phyloP scores from a whole-genome alignment of 2,797 vertebrate species.

The Sebastes jordani region DNA sequence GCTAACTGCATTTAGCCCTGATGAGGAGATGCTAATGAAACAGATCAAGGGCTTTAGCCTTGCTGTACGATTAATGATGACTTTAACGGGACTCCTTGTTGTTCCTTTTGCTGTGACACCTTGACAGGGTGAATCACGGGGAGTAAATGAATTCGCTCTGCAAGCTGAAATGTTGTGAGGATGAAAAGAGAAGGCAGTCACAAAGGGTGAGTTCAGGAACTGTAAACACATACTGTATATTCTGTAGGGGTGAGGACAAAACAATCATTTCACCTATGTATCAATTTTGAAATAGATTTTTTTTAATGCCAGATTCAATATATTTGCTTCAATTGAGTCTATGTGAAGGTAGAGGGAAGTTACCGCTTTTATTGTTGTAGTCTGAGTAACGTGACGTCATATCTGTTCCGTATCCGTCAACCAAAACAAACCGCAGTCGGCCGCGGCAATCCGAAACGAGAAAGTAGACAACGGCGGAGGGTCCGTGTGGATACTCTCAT shows the following conservation, averaged over 20 bases:
- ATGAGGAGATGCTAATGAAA: conserved; percentile 69
- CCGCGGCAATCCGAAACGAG: no score
- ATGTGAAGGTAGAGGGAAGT: no score
- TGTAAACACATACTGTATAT: background rate
- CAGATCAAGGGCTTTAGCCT: conserved; percentile 67
- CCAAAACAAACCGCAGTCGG: no score
- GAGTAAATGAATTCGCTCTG: conserved; percentile 28
- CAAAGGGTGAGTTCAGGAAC: background rate
- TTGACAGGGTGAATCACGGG: conserved; percentile 25
- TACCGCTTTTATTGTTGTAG: no score
- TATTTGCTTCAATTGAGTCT: no score
- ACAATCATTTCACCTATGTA: no score
- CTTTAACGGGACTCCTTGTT: conserved; percentile 33
- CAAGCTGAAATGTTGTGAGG: conserved; percentile 21
- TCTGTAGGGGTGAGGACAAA: background rate
- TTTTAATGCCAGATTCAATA: no score
- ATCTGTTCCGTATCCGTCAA: no score
- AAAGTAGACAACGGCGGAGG: no score
- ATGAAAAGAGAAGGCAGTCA: background rate
- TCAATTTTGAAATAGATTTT: no score
- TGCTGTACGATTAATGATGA: conserved; percentile 51
- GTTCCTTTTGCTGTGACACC: conserved; percentile 38
- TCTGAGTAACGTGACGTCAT: no score
- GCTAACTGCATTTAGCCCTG: conserved; percentile 58
- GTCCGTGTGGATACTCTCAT: no score